phyloP scores from a whole-genome alignment of 2,888 invertebrate species.

The Pandemis corylana region DNA sequence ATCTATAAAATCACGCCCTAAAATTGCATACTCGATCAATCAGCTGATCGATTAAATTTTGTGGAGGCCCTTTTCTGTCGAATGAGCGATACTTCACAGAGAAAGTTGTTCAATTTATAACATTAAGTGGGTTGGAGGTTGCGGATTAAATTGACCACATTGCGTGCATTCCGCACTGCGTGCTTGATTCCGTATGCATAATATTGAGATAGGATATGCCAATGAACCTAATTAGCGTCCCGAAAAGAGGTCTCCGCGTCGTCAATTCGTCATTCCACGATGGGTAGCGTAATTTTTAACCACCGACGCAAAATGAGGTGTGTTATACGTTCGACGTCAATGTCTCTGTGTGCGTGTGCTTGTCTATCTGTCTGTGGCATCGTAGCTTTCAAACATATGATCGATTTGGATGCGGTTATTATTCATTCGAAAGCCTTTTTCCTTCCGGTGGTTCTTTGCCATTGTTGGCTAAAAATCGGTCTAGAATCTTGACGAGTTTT shows the following conservation, averaged over 20 bases:
- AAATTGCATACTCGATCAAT: background rate
- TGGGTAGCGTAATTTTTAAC: background rate
- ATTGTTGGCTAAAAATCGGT: too few relatives aligned
- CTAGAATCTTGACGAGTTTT: too few relatives aligned
- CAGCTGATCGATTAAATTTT: background rate
- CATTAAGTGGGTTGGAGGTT: background rate
- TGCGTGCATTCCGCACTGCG: background rate
- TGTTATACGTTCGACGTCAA: too few relatives aligned
- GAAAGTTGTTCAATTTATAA: constrained; percentile 5
- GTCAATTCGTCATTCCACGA: background rate
- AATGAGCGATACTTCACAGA: background rate
- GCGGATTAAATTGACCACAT: background rate
- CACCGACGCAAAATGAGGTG: too few relatives aligned
- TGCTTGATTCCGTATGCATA: too few relatives aligned
- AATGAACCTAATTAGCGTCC: background rate
- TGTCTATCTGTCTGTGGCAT: too few relatives aligned
- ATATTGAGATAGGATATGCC: background rate
- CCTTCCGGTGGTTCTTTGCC: too few relatives aligned
- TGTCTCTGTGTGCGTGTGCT: too few relatives aligned
- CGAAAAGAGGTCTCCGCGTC: background rate
- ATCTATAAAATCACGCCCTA: background rate
- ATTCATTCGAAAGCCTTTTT: too few relatives aligned
- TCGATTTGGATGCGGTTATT: too few relatives aligned
- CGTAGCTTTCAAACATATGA: too few relatives aligned
- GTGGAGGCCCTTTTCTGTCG: background rate